These are phyloP conservation scores for Coleophora deauratella DNA, from an alignment of 2,888 invertebrate genomes.

Conservation along the genomic window DNA sequence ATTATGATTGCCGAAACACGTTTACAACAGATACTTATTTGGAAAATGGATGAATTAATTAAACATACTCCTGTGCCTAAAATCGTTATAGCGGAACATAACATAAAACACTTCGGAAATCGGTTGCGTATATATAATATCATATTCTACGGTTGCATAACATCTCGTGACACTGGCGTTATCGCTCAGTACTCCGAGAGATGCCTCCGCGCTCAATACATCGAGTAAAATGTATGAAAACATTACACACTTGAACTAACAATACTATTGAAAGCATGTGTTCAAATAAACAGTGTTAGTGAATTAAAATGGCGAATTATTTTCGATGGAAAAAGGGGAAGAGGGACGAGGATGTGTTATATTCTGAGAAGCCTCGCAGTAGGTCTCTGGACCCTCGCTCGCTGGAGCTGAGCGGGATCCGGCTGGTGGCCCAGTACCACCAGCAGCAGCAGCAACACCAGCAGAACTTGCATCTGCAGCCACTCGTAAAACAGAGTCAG, in stretches of 20 bases:
- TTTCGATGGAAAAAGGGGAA: constrained; percentile 81
- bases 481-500: constrained; percentile 1
- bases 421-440: constrained; percentile 69
- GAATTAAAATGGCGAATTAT: constrained; percentile 75
- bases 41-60: too few species aligned
- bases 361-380: constrained; percentile 79
- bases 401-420: constrained; percentile 79
- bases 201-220: constrained; percentile 52
- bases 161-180: constrained; percentile 61
- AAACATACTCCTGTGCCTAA: too few species aligned
- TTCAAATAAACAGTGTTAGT: constrained; percentile 24
- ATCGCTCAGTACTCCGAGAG: constrained; percentile 59
- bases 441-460: constrained; percentile 39
- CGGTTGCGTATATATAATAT: constrained; percentile 23
- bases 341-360: constrained; percentile 71
- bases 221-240: constrained; percentile 27
- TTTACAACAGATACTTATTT: too few species aligned
- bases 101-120: constrained; percentile 24
- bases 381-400: constrained; percentile 82
- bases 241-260: constrained; percentile 16
- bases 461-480: constrained; percentile 7
- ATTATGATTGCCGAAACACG: too few species aligned
- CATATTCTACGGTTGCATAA: constrained; percentile 48
- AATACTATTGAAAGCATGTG: constrained; percentile 20
- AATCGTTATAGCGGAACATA: too few species aligned